A percentile compares a stretch with the other conserved stretches of the same genome.
Evolutionary conservation across 1,140 invertebrate species (phyloP).

Genomic region (Drosophila yakuba): DNA sequence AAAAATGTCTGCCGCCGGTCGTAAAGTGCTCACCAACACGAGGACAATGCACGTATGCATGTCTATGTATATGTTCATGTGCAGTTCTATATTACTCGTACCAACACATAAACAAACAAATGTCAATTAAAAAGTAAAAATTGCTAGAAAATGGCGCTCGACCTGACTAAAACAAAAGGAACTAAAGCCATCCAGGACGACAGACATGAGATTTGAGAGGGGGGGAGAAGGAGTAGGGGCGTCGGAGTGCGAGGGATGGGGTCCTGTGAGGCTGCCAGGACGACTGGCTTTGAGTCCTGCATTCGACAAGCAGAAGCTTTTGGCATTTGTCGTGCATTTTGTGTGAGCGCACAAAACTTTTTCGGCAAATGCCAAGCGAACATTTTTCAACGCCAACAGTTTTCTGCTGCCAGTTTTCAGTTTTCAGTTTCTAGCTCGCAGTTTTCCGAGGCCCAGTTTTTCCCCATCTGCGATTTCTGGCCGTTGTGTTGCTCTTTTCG

Average conservation of each 20-base stretch:
- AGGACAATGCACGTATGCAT: neutral
- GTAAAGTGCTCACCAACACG: slow-evolving; percentile 65
- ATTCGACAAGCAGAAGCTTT: slow-evolving; percentile 56
- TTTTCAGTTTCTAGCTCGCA: neutral
- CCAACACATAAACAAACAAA: slow-evolving; percentile 61
- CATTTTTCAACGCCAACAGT: slow-evolving; percentile 48
- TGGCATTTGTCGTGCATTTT: slow-evolving; percentile 63
- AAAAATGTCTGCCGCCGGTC: slow-evolving; percentile 75
- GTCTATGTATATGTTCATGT: slow-evolving; percentile 7
- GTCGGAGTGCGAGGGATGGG: neutral
- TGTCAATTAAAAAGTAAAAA: slow-evolving; percentile 82
- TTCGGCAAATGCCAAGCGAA: slow-evolving; percentile 53
- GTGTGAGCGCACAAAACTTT: slow-evolving; percentile 62
- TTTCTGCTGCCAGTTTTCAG: neutral
- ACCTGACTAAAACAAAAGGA: slow-evolving; percentile 73
- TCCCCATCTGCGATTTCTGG: neutral
- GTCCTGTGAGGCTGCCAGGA: slow-evolving; percentile 7
- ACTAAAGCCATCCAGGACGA: slow-evolving; percentile 34
- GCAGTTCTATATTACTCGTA: neutral
- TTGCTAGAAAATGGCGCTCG: slow-evolving; percentile 76
- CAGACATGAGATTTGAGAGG: slow-evolving; percentile 6
- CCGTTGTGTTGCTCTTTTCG: slow-evolving; percentile 11
- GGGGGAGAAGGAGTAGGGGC: neutral
- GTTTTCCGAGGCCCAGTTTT: slow-evolving; percentile 1
- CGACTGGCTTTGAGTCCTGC: slow-evolving; percentile 39